Base-by-base conservation (phyloP, 1,140 invertebrate species). In the Steinernema feltiae region DNA sequence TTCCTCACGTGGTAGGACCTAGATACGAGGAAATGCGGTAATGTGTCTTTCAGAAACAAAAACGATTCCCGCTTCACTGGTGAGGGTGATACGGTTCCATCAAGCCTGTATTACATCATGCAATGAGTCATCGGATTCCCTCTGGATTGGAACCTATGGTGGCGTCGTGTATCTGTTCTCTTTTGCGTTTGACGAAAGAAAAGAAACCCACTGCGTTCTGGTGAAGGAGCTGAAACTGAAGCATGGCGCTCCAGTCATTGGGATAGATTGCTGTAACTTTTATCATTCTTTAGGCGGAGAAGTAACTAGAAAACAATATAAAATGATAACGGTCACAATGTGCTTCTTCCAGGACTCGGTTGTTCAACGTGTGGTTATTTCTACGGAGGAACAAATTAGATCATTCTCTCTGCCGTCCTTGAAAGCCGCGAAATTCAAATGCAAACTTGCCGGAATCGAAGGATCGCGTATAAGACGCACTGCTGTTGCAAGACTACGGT, bases 121-220 rank as follows among this genome's bases (percentile, higher is more conserved):
- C 3, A 63, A 12, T 17, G 53, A 63, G 53, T 21, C 15, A 3
- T 63, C 15, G 3, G 53, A 63, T 27, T 63, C 53, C 3, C 53
- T 63, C 24, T 63, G 53, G 53, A 63, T 63, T 63, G 53, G 53
- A 27, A 63, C 53, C 12, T 63, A 63, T 21, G 53, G 53, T 27
- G 53, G 53, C 15, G 24, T 63, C 3, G 53, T 63, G 2, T 63
- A 17, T 21, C 15, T 63, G 53, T 63, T 63, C 53, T n/a, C 15
- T 3, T n/a, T 63, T n/a, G 24, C 53, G 12, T 27, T 27, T 7
- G 3, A 17, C 3, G 53, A 63, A 63, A 15, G 24, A 7, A 21
- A 3, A 17, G 12, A 63, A 63, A 3, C 24, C 15, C 12, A 63
- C 2, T n/a, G 53, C 24, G 7, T 3, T 63, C 24, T 63, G 53